Evolutionary conservation across 2,888 invertebrate species (phyloP), one percentile per base, ranked within the genome.

Genomic region (Pristionchus mayeri): DNA sequence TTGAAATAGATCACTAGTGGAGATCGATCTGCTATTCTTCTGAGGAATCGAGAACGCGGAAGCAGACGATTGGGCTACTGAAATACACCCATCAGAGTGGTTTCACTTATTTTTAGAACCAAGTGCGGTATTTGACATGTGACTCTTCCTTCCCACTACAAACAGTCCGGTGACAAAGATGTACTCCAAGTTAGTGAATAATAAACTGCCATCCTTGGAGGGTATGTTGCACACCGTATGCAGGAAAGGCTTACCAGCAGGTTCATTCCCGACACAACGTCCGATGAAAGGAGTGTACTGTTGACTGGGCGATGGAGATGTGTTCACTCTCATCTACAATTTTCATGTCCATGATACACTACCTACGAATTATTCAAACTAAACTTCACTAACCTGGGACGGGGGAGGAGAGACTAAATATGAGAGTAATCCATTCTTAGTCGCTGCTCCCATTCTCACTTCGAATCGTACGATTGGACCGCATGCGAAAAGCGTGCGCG

Each of bases 401-500:
- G 83, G 71, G 24, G 67, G 30, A 30, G 52, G 30, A 30, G 81
- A 81, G 3, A 37, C 54, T 3, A 81, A 27, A 54, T 54, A 81
- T 7, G 81, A 81, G 24, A 97, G 97, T 84, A 99, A 94, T 40
- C 98, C 98, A 94, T 99, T 98, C 93, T 96, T 96, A 91, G 98
- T 96, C 80, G 98, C 99, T 80, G 98, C 98, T 93, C 98, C 97
- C 94, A 98, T 98, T 37, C 97, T 98, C 86, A 99, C 98, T 93
- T 98, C 97, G 87, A 99, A 94, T 11, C 96, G 96, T 44, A 99
- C 98, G 7, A 97, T 95, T 60, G 96, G 96, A 13, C 98, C 98
- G 21, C 98, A 98, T 84, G 96, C 95, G 75, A 97, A 97, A 93
- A 99, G 95, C 93, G 97, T 96, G 93, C 98, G 97, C 3, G 99